phyloP scores from a whole-genome alignment of 35 echinoderm and acorn worm species.

The Ophioderma brevispina region DNA sequence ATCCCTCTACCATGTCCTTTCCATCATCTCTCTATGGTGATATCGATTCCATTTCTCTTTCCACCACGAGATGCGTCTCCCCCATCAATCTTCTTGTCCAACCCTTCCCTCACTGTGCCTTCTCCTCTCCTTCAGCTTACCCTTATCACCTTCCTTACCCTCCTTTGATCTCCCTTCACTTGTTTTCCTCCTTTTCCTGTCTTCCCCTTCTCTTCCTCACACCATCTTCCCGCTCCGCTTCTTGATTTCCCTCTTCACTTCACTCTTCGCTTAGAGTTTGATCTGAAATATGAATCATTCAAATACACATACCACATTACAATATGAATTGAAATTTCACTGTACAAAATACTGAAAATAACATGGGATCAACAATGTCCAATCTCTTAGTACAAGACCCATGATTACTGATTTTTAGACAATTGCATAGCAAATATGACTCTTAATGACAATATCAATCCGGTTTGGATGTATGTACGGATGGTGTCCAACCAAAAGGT shows the following conservation, averaged over 20 bases:
- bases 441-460: too few species aligned
- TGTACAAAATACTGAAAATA: too few species aligned
- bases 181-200: neutral
- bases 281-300: too few species aligned
- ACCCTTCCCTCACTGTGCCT: constrained; percentile 48
- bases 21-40: constrained; percentile 27
- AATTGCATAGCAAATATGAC: too few species aligned
- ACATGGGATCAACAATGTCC: too few species aligned
- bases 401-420: too few species aligned
- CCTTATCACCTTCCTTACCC: constrained; percentile 33
- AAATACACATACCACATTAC: too few species aligned
- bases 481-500: too few species aligned
- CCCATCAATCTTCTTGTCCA: constrained; percentile 40
- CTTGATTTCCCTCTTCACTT: constrained; percentile 31
- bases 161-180: constrained; percentile 3
- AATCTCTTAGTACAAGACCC: too few species aligned
- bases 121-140: constrained; percentile 24
- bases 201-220: constrained; percentile 5
- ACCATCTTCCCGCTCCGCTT: constrained; percentile 8
- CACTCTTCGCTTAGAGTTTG: constrained; percentile 25
- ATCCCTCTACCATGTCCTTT: constrained; percentile 19
- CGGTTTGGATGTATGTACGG: too few species aligned
- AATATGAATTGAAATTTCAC: too few species aligned
- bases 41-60: constrained; percentile 8
- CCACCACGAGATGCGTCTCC: neutral